Evolutionary conservation across 2,888 invertebrate genomes (phyloP).

Genomic region (Heliconius charithonia): DNA sequence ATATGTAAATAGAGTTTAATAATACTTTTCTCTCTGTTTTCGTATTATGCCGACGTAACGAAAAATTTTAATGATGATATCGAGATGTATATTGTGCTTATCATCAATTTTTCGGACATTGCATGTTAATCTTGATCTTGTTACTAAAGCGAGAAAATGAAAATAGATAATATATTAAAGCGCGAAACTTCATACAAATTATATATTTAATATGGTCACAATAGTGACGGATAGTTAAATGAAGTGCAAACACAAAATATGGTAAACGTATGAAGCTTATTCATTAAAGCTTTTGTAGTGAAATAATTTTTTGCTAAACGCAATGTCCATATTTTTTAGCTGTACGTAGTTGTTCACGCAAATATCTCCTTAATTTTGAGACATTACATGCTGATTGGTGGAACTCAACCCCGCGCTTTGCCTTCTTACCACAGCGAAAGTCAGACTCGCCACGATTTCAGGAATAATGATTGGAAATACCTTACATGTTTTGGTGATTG

Average conservation of each 20-base stretch:
- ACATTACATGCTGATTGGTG: no score
- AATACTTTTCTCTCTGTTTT: not conserved
- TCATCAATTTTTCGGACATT: not conserved
- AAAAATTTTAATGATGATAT: no score
- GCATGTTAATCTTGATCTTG: not conserved
- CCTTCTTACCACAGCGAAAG: no score
- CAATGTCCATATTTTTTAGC: not conserved
- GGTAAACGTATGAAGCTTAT: constrained; percentile 7
- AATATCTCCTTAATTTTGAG: no score
- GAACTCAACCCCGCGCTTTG: no score
- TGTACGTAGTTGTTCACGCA: not conserved
- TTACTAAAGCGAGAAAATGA: not conserved
- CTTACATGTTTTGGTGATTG: no score
- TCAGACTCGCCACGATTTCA: no score
- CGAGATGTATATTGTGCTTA: not conserved
- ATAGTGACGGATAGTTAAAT: constrained; percentile 8
- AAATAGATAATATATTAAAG: no score
- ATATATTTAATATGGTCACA: constrained; percentile 13
- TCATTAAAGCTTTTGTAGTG: constrained; percentile 4
- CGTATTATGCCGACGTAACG: no score
- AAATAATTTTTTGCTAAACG: not conserved
- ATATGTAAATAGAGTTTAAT: not conserved
- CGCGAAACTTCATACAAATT: not conserved
- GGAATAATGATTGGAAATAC: no score
- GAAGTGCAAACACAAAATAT: constrained; percentile 25